Percentiles rank a stretch among this genome's conserved stretches.
These are phyloP conservation scores for Globodera rostochiensis DNA, from an alignment of 1,140 invertebrate genomes.

Conservation along the genomic window DNA sequence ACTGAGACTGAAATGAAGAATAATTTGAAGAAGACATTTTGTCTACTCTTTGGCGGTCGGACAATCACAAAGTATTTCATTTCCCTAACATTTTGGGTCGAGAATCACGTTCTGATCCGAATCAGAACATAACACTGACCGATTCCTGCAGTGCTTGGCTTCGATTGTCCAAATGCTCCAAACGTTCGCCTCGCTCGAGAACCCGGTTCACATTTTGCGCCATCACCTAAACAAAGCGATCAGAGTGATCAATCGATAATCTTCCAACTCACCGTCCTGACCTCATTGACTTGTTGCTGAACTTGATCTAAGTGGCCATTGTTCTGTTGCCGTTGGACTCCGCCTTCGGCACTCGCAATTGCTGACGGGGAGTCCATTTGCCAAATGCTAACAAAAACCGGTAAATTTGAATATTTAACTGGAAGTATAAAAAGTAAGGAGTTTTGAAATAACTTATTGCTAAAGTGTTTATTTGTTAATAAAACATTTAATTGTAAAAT, in stretches of 20 bases:
- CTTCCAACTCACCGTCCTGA: not conserved
- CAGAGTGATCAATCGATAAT: not conserved
- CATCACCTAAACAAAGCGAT: conserved; percentile 8
- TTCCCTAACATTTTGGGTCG: not conserved
- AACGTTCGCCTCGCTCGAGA: conserved; percentile 19
- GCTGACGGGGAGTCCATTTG: conserved; percentile 8
- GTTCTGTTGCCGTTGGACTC: not conserved
- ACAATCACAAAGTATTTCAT: not conserved
- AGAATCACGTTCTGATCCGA: not conserved
- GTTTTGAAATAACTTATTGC: not conserved
- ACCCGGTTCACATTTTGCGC: conserved; percentile 21
- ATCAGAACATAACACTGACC: not conserved
- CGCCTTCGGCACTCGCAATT: not conserved
- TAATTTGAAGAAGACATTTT: not conserved
- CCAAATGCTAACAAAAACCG: not conserved
- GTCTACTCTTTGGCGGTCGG: too few species aligned
- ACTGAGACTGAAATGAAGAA: conserved; percentile 13
- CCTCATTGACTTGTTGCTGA: conserved; percentile 5
- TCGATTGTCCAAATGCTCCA: conserved; percentile 16
- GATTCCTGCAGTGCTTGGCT: conserved; percentile 21
- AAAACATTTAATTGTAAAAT: not conserved
- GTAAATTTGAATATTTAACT: conserved; percentile 12
- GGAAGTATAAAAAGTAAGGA: not conserved
- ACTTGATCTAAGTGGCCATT: conserved; percentile 14
- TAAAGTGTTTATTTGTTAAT: conserved; percentile 7